Conservation (phyloP, 2,113 vertebrate genomes). For the Calyptommatus sinebrachiatus region DNA sequence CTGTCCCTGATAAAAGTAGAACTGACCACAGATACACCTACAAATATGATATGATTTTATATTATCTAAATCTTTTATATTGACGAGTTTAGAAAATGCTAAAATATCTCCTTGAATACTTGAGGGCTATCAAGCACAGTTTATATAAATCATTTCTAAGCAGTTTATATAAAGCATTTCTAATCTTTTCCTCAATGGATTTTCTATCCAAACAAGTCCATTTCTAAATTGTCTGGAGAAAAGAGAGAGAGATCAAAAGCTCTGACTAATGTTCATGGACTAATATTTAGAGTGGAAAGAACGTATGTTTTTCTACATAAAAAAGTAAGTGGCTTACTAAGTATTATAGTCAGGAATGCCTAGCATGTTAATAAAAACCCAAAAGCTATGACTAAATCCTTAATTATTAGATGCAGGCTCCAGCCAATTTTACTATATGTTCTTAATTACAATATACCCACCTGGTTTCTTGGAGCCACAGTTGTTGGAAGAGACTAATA, state of each 20-base stretch:
- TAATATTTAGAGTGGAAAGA: background rate
- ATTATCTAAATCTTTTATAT: background rate
- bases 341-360: background rate
- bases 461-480: background rate
- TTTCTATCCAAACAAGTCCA: background rate
- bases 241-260: background rate
- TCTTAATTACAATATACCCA: background rate
- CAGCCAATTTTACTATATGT: background rate
- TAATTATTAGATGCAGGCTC: no score
- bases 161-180: conserved; percentile 3
- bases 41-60: background rate
- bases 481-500: background rate
- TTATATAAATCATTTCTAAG: background rate
- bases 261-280: background rate
- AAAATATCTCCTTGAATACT: background rate
- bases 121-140: background rate
- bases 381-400: background rate
- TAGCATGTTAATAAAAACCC: background rate
- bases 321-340: background rate
- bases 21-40: background rate
- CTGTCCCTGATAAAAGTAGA: background rate
- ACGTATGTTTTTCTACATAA: background rate
- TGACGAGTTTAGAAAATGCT: background rate
- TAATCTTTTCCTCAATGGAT: background rate
- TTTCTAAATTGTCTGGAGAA: background rate